Conservation (phyloP, 2,888 invertebrate genomes). For the Neria commutata region DNA sequence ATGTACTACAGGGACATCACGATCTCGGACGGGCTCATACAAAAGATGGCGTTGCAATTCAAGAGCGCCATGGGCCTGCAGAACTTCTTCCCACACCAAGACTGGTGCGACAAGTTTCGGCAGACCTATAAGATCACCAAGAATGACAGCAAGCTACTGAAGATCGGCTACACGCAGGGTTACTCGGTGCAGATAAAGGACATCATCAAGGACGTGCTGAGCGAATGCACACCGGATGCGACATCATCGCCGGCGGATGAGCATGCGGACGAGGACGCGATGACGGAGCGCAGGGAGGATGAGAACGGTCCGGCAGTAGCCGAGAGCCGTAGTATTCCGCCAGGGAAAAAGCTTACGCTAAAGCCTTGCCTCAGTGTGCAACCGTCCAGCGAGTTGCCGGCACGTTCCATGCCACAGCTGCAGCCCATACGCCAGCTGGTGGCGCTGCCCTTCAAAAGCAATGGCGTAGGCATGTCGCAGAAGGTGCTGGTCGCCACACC, state of each 20-base stretch:
- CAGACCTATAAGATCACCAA: slow-evolving; percentile 46
- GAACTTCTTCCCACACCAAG: slow-evolving; percentile 55
- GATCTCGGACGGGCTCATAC: slow-evolving; percentile 54
- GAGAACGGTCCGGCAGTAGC: not conserved
- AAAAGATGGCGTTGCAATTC: slow-evolving; percentile 58
- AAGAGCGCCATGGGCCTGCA: slow-evolving; percentile 53
- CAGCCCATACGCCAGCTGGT: slow-evolving; percentile 28
- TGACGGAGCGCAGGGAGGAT: not conserved
- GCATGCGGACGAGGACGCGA: slow-evolving; percentile 20
- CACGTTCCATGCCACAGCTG: not conserved
- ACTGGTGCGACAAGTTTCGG: slow-evolving; percentile 58
- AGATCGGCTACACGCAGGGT: slow-evolving; percentile 52
- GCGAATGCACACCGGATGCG: slow-evolving; percentile 39
- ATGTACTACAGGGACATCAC: slow-evolving; percentile 58
- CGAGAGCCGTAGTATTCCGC: slow-evolving; percentile 1
- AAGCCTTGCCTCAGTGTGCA: no score
- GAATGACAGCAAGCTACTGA: slow-evolving; percentile 50
- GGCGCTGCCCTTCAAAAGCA: slow-evolving; percentile 31
- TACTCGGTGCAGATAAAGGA: slow-evolving; percentile 57
- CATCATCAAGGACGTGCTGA: slow-evolving; percentile 51
- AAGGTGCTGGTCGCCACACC: slow-evolving; percentile 54
- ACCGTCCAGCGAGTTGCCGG: slow-evolving; percentile 4
- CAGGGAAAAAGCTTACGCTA: not conserved
- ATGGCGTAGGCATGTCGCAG: slow-evolving; percentile 39
- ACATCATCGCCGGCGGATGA: slow-evolving; percentile 15